Conservation (phyloP, 2,113 vertebrate species). For the Laticauda colubrina region DNA sequence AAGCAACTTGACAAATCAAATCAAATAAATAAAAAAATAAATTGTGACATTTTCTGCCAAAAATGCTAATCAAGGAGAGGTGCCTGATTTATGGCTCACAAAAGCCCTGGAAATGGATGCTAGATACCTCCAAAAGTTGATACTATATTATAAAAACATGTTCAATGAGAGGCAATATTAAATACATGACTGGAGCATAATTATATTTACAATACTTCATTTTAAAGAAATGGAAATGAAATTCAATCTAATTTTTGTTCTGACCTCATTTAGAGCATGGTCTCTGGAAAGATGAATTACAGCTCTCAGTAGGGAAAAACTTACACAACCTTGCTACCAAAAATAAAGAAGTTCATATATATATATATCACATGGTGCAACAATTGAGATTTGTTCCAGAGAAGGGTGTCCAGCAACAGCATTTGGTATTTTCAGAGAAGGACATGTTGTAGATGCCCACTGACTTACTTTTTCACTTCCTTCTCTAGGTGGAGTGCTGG, state of each 20-base stretch:
- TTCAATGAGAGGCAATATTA: neutral
- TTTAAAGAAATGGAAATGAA: neutral
- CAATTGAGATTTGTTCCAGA: neutral
- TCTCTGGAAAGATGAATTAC: neutral
- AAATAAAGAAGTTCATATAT: neutral
- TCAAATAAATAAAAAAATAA: too few relatives aligned
- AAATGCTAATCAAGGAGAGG: neutral
- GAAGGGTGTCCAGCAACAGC: neutral
- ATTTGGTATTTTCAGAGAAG: neutral
- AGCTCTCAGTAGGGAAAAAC: neutral
- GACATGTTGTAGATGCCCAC: neutral
- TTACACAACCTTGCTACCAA: neutral
- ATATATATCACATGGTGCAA: neutral
- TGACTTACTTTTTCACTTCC: neutral
- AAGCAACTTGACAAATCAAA: too few relatives aligned
- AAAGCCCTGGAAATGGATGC: neutral
- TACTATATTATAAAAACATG: neutral
- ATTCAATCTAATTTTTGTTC: neutral
- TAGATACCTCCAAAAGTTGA: neutral
- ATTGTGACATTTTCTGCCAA: neutral
- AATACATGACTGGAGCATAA: neutral
- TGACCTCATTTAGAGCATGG: neutral
- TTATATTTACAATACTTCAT: neutral
- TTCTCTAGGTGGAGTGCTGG: slow-evolving; percentile 88
- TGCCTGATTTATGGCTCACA: neutral